Percentiles rank a stretch among this genome's conserved stretches.
These are phyloP conservation scores for Salticus scenicus DNA, from an alignment of 2,888 invertebrate species.

Conservation along the genomic window DNA sequence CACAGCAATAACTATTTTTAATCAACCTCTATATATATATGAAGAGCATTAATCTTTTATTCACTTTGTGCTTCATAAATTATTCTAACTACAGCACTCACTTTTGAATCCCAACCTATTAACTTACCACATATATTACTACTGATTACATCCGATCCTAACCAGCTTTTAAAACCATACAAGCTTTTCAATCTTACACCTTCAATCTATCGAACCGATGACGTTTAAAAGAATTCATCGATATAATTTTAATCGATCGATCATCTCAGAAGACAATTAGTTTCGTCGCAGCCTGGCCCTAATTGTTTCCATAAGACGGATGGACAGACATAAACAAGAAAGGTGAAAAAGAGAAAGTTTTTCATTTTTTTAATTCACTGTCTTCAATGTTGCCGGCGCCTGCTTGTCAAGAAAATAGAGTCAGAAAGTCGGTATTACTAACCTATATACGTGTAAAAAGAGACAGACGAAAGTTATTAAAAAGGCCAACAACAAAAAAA, in stretches of 20 bases:
- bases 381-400: constrained; percentile 4
- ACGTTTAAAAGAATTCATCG: not conserved
- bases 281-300: constrained; percentile 12
- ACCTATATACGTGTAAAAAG: constrained; percentile 6
- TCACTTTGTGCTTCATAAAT: too few relatives aligned
- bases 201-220: not conserved
- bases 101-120: not conserved
- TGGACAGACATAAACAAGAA: not conserved
- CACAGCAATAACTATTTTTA: too few relatives aligned
- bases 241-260: constrained; percentile 15
- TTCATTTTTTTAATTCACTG: not conserved
- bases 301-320: constrained; percentile 15
- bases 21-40: too few relatives aligned
- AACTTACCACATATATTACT: not conserved
- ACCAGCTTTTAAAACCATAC: too few relatives aligned
- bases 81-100: too few relatives aligned
- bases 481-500: not conserved
- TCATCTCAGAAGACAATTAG: constrained; percentile 17
- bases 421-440: constrained; percentile 15
- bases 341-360: not conserved
- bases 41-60: too few relatives aligned
- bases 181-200: not conserved
- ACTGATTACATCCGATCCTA: not conserved
- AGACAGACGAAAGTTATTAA: not conserved
- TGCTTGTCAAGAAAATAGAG: constrained; percentile 6